Base-by-base conservation (phyloP, 1,140 invertebrate genomes). In the Pollicipes pollicipes region DNA sequence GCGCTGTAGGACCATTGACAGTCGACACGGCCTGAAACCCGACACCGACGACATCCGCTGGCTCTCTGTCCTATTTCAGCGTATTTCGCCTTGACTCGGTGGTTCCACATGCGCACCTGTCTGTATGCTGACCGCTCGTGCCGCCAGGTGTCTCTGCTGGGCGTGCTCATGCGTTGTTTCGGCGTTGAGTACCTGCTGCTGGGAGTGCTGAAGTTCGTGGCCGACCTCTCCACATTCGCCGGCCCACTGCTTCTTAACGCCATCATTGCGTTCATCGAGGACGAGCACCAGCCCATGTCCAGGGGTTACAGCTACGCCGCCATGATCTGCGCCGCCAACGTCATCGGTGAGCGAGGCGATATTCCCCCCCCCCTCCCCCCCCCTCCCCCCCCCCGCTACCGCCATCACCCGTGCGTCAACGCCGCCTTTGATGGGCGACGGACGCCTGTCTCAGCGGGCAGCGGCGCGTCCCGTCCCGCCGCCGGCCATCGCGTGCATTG, bases 171-270 rank as follows among this genome's bases (percentile, higher is more conserved):
- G 77, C 83, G 81, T 71, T 87, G 87, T 75, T 98, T 93, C 81
- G 93, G 90, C 30, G 77, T 85, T 71, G 87, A 94, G 77, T 98
- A 96, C 82, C 94, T 95, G 77, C 83, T 85, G 27, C 86, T 97
- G 77, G 96, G 95, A 32, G 78, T 96, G 72, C 78, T 97, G 3
- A 93, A 94, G 80, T 83, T 99, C 31, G 76, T 90, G 4, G 86
- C 88, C 3, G 95, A 98, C 79, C 83, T 84, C 72, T 83, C 88
- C 45, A 87, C 87, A 27, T 98, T 98, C 83, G 86, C 88, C 68
- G 90, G 90, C 1, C 96, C 96, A 0, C 80, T 99, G 63, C 81
- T 99, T 26, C 81, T 99, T 0, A 92, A 91, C 79, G 83, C 83
- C 76, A 80, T 97, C 8, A 86, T 97, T 13, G 82, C 80, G 28